These are phyloP conservation scores for Lepidocolaptes lacrymiger DNA, from an alignment of 2,797 vertebrate genomes.

Conservation along the genomic window DNA sequence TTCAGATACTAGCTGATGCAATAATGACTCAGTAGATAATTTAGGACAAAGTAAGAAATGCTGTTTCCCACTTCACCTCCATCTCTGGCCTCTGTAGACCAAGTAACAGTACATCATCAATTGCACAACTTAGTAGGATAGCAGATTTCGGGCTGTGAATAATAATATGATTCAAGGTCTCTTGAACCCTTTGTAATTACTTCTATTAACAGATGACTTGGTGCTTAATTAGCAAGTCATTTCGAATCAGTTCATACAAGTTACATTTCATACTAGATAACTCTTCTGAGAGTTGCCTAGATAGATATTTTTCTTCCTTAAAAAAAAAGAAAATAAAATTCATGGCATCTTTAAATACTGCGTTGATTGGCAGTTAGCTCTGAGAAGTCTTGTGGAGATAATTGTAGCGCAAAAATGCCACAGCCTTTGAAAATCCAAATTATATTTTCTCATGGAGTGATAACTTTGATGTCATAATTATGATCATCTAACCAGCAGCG, in stretches of 20 bases:
- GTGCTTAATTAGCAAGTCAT: not conserved
- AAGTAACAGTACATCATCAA: not conserved
- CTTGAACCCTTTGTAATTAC: not conserved
- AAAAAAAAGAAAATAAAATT: not conserved
- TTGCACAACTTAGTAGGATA: not conserved
- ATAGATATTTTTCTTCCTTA: not conserved
- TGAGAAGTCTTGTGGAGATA: not conserved
- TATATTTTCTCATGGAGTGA: not conserved
- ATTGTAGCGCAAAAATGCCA: not conserved
- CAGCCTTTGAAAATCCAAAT: not conserved
- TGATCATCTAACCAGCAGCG: not conserved
- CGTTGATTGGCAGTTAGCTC: not conserved
- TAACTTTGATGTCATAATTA: slow-evolving; percentile 32
- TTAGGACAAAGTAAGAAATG: not conserved
- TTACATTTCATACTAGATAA: not conserved
- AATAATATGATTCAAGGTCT: not conserved
- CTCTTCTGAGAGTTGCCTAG: not conserved
- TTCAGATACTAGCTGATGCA: not conserved
- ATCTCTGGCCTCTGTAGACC: not conserved
- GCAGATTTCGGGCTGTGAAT: not conserved
- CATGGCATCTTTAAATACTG: not conserved
- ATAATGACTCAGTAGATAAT: not conserved
- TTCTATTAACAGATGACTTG: slow-evolving; percentile 6
- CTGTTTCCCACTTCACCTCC: not conserved
- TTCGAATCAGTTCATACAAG: not conserved